Evolutionary conservation across 2,797 vertebrate genomes (phyloP), one percentile per base, ranked within the genome.

Genomic region (Hyperoplus immaculatus): DNA sequence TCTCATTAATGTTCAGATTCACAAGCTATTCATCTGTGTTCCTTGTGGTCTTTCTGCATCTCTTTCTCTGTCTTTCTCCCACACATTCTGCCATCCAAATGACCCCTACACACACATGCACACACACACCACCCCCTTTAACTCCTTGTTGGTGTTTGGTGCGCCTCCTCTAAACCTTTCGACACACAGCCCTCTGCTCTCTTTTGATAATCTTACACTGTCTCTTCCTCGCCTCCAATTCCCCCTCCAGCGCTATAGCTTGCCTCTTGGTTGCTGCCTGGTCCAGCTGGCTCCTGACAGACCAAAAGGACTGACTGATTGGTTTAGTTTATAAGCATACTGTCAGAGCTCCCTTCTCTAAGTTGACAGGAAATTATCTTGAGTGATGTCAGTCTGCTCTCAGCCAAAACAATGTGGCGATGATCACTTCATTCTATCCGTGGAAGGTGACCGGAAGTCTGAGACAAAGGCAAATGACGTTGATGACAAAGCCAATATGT

Each of bases 201-300:
- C 83, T 88, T 29, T 90, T 90, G 83, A 88, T 88, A 81, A 88
- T 91, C 81, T 80, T 75, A 72, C 83, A 81, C 78, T 29, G 60
- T 84, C 77, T 88, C 84, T 85, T 82, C 69, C 70, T 89, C 45
- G 59, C 81, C 76, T 90, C 65, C 77, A 69, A 66, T 85, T 83
- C 62, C 76, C 29, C 76, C 81, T 81, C 66, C 79, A 75, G 81
- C 58, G 8, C 53, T 68, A 29, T 29, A 56, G 64, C 76, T 66
- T 75, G 36, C 72, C 69, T 65, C 69, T 80, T 75, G 50, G 69
- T 80, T 77, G 63, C 78, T 75, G 58, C 57, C 78, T 75, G 64
- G 72, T 85, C 82, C 84, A 83, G 80, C 78, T 87, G 83, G 80
- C 77, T 85, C 47, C 65, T 72, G 75, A 81, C 67, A 69, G 64